Base-by-base conservation (phyloP, 2,797 vertebrate genomes). In the Platalea minor region DNA sequence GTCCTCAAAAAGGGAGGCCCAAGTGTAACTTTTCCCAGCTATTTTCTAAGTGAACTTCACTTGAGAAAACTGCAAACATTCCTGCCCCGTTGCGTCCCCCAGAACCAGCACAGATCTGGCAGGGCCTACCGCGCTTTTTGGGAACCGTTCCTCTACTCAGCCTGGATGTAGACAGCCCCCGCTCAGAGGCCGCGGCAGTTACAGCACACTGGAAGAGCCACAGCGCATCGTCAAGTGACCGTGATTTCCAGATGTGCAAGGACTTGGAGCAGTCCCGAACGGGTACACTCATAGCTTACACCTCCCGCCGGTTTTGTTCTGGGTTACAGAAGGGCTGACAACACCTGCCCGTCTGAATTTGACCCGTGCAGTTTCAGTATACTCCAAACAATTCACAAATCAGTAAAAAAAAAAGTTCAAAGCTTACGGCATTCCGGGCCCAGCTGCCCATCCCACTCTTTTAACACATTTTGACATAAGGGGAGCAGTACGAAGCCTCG, bases 151-250 rank as follows among this genome's bases (percentile, higher is more conserved):
- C 82, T 45, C 31, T 63, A 5, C 17, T 43, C 79, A 43, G 51
- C 17, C 68, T 87, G 80, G 78, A 56, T 39, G 53, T 6, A 35
- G 73, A 14, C 0, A 54, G 53, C 14, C 8, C 56, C 51, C 17
- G 51, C 70, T 23, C 33, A 46, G 89, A 24, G 50, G 61, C 21
- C 26, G 5, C 54, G 37, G 20, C 28, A 21, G 39, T 11, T 17
- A 4, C 53, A 85, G 83, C 39, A 33, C 77, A 31, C 69, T 53
- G 83, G 48, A 28, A 70, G 23, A 87, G 79, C 46, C 79, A 37
- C 63, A 57, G 35, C 11, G 45, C 59, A 9, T 43, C 3, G 1
- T 1, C 33, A 5, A 46, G 51, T 1, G 29, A 23, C 20, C 1
- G 6, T 1, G 35, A 74, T 17, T 64, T 19, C 63, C 83, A 63